Percentiles rank a stretch among this genome's conserved stretches.
These are phyloP conservation scores for Dascillus cervinus DNA, from an alignment of 2,888 invertebrate genomes.

Conservation along the genomic window DNA sequence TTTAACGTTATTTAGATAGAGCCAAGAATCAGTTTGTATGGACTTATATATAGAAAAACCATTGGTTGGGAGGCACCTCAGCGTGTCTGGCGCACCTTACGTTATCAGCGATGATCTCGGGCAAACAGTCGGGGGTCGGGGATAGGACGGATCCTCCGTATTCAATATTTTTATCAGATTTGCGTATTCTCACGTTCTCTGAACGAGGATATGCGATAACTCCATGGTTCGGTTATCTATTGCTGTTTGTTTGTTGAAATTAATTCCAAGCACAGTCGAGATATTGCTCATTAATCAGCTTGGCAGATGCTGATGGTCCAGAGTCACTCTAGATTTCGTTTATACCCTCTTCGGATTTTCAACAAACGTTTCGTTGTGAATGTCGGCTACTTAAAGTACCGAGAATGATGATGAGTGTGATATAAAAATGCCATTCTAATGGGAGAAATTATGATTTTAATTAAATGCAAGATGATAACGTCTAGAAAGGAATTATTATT, in stretches of 20 bases:
- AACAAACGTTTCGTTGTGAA: no score
- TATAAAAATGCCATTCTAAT: no score
- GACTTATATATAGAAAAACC: no score
- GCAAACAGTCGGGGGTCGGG: slow-evolving; percentile 32
- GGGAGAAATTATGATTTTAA: no score
- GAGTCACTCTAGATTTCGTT: no score
- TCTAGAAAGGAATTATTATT: no score
- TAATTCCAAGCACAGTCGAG: slow-evolving; percentile 37
- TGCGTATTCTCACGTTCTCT: slow-evolving; percentile 42
- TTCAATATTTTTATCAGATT: slow-evolving; percentile 42
- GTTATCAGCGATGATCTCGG: slow-evolving; percentile 32
- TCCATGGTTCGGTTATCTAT: slow-evolving; percentile 37
- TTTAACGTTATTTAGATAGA: no score
- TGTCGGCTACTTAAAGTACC: no score
- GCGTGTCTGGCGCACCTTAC: slow-evolving; percentile 36
- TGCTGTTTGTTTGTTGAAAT: slow-evolving; percentile 40
- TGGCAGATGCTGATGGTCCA: slow-evolving; percentile 26
- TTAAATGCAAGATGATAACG: no score
- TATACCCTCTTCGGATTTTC: no score
- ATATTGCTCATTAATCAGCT: slow-evolving; percentile 39
- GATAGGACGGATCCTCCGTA: slow-evolving; percentile 24
- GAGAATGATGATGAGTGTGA: no score
- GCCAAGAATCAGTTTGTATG: no score
- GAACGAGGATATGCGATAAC: slow-evolving; percentile 32
- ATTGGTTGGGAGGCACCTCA: slow-evolving; percentile 19